These are phyloP conservation scores for Lordiphosa mommai DNA, from an alignment of 1,140 invertebrate genomes.

Conservation along the genomic window DNA sequence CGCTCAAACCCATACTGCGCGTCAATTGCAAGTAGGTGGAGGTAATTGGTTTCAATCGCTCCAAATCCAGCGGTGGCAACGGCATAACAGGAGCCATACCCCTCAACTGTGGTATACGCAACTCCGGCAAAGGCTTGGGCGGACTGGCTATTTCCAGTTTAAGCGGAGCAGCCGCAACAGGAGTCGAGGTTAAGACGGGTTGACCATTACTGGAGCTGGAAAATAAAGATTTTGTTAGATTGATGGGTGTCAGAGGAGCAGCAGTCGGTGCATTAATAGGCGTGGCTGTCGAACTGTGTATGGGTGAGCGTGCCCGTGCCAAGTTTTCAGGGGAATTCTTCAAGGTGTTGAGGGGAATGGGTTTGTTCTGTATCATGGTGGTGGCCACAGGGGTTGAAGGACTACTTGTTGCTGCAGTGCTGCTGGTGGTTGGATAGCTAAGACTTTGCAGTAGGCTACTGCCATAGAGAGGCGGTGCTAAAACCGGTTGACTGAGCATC, in stretches of 20 bases:
- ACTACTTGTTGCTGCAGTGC: not conserved
- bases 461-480: slow-evolving; percentile 67
- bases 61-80: slow-evolving; percentile 69
- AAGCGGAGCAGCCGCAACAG: slow-evolving; percentile 37
- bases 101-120: slow-evolving; percentile 55
- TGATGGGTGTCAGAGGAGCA: slow-evolving; percentile 52
- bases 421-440: slow-evolving; percentile 50
- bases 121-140: slow-evolving; percentile 42
- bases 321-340: slow-evolving; percentile 50
- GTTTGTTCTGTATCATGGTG: slow-evolving; percentile 1
- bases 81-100: slow-evolving; percentile 24
- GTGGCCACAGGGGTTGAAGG: slow-evolving; percentile 2
- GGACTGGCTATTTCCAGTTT: slow-evolving; percentile 56
- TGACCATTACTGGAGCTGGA: slow-evolving; percentile 54
- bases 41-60: slow-evolving; percentile 90
- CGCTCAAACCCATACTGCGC: slow-evolving; percentile 83
- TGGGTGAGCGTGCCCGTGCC: slow-evolving; percentile 41
- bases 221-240: slow-evolving; percentile 66
- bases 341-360: slow-evolving; percentile 16
- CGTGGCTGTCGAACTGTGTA: slow-evolving; percentile 26
- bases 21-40: slow-evolving; percentile 92
- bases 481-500: slow-evolving; percentile 55
- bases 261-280: slow-evolving; percentile 10
- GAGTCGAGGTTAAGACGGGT: slow-evolving; percentile 49
- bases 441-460: slow-evolving; percentile 65